Evolutionary conservation across 2,797 vertebrate species (phyloP), one percentile per base, ranked within the genome.

Genomic region (Poeciliopsis paucimaculata): DNA sequence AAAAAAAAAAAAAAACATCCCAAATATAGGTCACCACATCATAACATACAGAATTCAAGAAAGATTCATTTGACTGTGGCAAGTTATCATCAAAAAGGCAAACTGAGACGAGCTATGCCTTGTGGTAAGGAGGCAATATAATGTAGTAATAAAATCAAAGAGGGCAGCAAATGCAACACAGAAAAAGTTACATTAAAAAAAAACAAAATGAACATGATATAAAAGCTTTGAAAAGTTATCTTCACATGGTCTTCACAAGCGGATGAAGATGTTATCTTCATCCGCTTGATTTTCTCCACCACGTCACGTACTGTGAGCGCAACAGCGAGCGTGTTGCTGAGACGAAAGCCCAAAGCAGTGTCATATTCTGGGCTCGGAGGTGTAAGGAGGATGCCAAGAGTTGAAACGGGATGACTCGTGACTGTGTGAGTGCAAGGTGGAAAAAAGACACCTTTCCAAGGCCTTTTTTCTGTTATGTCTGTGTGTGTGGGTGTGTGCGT

Each of bases 341-440:
- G 91, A 90, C 78, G 88, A 85, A 89, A 88, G 85, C 91, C 91
- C 82, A 89, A 88, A 93, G 88, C 91, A 84, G 89, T 92, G 92
- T 92, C 92, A 91, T 91, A 93, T 91, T 91, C 89, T 93, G 89
- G 92, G 90, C 90, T 93, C 73, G 20, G 82, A 89, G 89, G 84
- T 84, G 87, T 77, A 75, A 57, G 74, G 55, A 87, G 82, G 88
- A 87, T 87, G 92, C 91, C 91, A 94, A 89, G 81, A 89, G 85
- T 51, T 88, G 89, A 91, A 93, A 92, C 83, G 86, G 89, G 92
- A 93, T 89, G 91, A 93, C 70, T 90, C 88, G 89, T 91, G 90
- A 89, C 87, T 92, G 91, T 94, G 88, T 85, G 82, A 81, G 88
- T 87, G 83, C 68, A 81, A 88, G 86, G 78, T 85, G 86, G 87